Conservation (phyloP, 2,113 vertebrate genomes). For the Zosterops hypoxanthus region DNA sequence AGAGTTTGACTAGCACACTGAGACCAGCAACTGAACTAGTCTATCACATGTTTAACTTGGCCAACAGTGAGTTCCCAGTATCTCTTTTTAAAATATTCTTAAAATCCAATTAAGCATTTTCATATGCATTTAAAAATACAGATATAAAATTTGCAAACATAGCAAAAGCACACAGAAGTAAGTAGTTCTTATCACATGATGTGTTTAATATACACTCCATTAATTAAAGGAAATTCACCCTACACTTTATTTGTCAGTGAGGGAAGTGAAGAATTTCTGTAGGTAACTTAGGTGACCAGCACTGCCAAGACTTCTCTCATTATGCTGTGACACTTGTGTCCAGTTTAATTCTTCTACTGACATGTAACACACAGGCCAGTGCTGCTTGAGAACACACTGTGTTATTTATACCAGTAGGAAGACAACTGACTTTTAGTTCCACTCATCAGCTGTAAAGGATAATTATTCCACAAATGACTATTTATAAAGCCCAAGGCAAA, state of each 20-base stretch:
- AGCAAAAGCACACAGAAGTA: background rate
- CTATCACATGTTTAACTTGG: background rate
- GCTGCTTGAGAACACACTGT: background rate
- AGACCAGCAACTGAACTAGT: background rate
- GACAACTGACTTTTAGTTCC: background rate
- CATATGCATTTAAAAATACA: background rate
- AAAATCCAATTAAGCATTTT: background rate
- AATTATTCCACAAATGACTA: slow-evolving; percentile 13
- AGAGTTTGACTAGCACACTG: background rate
- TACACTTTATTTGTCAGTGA: background rate
- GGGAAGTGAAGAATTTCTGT: background rate
- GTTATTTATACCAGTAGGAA: background rate
- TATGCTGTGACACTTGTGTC: background rate
- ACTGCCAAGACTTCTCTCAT: background rate
- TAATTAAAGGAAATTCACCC: background rate
- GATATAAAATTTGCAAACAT: background rate
- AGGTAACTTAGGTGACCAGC: background rate
- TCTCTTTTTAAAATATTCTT: background rate
- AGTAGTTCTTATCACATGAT: background rate
- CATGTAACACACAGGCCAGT: background rate
- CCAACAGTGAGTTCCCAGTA: background rate
- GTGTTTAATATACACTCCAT: background rate
- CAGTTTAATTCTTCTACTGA: background rate
- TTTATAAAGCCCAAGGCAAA: slow-evolving; percentile 27
- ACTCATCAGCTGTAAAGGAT: background rate